Conservation (phyloP, 92 coral and sea anemone species). For the Phenganax stokvisi region DNA sequence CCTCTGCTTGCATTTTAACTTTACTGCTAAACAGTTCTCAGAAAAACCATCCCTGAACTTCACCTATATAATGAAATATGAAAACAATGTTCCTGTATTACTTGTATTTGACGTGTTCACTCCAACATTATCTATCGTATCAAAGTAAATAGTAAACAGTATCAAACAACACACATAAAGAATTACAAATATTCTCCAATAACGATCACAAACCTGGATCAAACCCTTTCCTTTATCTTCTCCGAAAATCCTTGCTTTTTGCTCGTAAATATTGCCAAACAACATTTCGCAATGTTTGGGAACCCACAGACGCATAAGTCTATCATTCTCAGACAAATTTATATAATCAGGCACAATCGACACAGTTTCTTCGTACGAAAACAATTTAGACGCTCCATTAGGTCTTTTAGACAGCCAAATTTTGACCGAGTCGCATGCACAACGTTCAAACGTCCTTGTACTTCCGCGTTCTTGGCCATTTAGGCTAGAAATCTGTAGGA, state of each 20-base stretch:
- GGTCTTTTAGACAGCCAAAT: constrained; percentile 1
- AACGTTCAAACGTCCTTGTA: background rate
- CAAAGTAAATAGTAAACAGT: background rate
- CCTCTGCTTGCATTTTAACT: background rate
- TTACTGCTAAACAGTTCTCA: background rate
- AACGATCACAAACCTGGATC: background rate
- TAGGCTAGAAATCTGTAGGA: background rate
- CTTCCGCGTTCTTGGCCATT: constrained; percentile 13
- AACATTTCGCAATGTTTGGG: constrained; percentile 17
- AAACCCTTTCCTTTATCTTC: background rate
- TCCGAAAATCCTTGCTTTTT: background rate
- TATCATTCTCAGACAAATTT: background rate
- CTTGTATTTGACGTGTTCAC: background rate
- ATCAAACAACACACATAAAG: background rate
- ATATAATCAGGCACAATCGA: background rate
- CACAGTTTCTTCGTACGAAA: constrained; percentile 7
- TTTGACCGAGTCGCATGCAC: constrained; percentile 18
- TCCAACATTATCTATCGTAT: background rate
- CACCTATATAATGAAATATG: background rate
- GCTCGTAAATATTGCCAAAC: background rate
- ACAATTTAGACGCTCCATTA: background rate
- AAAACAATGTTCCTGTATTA: background rate
- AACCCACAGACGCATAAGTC: background rate
- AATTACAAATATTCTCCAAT: background rate
- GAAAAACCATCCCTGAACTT: background rate